Evolutionary conservation across 2,888 invertebrate species (phyloP).

Genomic region (Cistogaster globosa): DNA sequence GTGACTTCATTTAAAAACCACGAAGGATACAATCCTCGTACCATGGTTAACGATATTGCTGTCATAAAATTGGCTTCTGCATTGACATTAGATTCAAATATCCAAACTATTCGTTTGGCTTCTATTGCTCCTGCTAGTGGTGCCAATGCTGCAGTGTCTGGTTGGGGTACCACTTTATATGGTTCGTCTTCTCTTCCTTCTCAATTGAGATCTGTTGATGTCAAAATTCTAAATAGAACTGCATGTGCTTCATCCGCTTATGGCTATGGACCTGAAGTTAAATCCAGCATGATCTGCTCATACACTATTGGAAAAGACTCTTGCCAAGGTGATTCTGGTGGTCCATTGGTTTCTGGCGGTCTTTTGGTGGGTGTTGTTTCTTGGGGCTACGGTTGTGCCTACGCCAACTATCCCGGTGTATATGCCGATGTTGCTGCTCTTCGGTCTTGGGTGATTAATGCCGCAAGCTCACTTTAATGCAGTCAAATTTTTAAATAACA

Average conservation of each 20-base stretch:
- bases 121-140: slow-evolving; percentile 72
- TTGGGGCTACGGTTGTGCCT: slow-evolving; percentile 78
- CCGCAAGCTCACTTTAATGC: slow-evolving; percentile 56
- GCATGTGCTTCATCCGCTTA: slow-evolving; percentile 83
- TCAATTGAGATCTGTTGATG: slow-evolving; percentile 83
- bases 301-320: slow-evolving; percentile 75
- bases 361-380: slow-evolving; percentile 78
- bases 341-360: slow-evolving; percentile 76
- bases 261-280: slow-evolving; percentile 74
- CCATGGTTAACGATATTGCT: slow-evolving; percentile 85
- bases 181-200: slow-evolving; percentile 74
- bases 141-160: slow-evolving; percentile 71
- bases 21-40: slow-evolving; percentile 82
- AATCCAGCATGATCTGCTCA: slow-evolving; percentile 77
- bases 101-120: slow-evolving; percentile 82
- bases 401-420: slow-evolving; percentile 77
- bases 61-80: slow-evolving; percentile 83
- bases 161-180: slow-evolving; percentile 75
- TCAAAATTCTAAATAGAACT: slow-evolving; percentile 79
- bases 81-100: slow-evolving; percentile 80
- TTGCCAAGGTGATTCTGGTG: slow-evolving; percentile 80
- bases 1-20: slow-evolving; percentile 77
- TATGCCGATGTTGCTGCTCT: slow-evolving; percentile 76
- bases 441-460: slow-evolving; percentile 72
- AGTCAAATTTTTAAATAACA: too few relatives aligned